phyloP scores from a whole-genome alignment of 2,113 vertebrate species.

The Pteropus alecto region DNA sequence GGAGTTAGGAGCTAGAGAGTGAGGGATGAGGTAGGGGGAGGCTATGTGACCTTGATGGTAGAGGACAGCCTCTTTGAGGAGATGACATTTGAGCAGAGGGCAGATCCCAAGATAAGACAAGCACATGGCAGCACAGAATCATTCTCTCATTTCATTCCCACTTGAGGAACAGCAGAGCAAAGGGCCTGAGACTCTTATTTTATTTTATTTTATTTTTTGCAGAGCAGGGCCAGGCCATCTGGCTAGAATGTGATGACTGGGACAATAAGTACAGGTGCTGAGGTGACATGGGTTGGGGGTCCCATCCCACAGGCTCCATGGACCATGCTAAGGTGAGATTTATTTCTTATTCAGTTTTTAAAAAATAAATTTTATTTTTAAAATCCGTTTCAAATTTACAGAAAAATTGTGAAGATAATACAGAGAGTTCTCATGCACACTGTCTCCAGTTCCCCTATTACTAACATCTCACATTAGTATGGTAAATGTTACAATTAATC shows the following conservation, averaged over 20 bases:
- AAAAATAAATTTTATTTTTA: neutral
- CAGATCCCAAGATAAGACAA: neutral
- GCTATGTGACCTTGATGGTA: rapidly evolving
- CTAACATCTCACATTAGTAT: neutral
- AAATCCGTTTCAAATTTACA: neutral
- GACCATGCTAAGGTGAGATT: neutral
- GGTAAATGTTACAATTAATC: neutral
- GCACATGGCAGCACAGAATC: neutral
- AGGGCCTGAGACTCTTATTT: neutral
- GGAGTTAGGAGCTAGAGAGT: no score
- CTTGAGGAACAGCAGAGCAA: no score
- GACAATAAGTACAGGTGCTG: no score
- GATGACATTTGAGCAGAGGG: neutral
- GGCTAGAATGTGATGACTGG: neutral
- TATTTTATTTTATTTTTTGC: no score
- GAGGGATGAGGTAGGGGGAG: neutral
- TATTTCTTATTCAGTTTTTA: neutral
- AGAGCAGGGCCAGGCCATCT: neutral
- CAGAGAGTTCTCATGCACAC: neutral
- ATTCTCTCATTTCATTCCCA: neutral
- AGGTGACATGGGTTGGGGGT: neutral
- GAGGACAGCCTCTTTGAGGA: neutral
- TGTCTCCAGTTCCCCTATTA: neutral
- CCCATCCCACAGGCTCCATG: neutral
- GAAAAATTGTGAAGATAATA: neutral